Percentiles rank a stretch among this genome's conserved stretches.
These are phyloP conservation scores for Conops quadrifasciatus DNA, from an alignment of 2,888 invertebrate genomes.

Conservation along the genomic window DNA sequence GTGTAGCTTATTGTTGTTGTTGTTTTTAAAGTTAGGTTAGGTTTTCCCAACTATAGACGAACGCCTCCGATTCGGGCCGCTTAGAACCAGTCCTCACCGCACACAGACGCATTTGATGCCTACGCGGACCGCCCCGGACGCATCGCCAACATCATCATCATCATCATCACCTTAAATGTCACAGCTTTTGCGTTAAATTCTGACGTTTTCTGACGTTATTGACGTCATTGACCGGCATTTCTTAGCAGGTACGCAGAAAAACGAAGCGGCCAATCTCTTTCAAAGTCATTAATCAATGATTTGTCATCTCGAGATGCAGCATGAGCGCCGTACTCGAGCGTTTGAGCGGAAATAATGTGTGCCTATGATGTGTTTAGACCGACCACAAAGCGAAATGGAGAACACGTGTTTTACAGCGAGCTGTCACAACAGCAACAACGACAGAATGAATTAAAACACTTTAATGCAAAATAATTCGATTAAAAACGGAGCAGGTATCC, in stretches of 20 bases:
- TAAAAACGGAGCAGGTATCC: no score
- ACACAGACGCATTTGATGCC: not conserved
- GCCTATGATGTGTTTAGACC: no score
- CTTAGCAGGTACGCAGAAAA: not conserved
- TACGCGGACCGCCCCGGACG: not conserved
- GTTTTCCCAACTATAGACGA: no score
- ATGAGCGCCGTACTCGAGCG: not conserved
- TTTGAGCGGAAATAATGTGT: no score
- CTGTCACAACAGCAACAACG: no score
- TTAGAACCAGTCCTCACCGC: not conserved
- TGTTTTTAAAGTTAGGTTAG: no score
- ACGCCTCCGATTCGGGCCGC: not conserved
- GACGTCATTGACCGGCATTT: not conserved
- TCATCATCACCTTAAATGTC: not conserved
- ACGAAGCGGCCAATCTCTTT: slow-evolving; percentile 10
- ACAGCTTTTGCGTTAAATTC: not conserved
- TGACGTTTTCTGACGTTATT: no score
- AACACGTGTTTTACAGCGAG: no score
- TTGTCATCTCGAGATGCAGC: no score
- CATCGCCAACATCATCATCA: not conserved
- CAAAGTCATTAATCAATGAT: slow-evolving; percentile 31
- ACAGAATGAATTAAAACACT: no score
- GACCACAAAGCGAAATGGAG: no score
- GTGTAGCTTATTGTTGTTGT: slow-evolving; percentile 30
- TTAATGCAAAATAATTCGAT: no score